Percentiles rank a stretch among this genome's conserved stretches.
phyloP scores from a whole-genome alignment of 2,797 vertebrate species.

The Sebastes steindachneri region DNA sequence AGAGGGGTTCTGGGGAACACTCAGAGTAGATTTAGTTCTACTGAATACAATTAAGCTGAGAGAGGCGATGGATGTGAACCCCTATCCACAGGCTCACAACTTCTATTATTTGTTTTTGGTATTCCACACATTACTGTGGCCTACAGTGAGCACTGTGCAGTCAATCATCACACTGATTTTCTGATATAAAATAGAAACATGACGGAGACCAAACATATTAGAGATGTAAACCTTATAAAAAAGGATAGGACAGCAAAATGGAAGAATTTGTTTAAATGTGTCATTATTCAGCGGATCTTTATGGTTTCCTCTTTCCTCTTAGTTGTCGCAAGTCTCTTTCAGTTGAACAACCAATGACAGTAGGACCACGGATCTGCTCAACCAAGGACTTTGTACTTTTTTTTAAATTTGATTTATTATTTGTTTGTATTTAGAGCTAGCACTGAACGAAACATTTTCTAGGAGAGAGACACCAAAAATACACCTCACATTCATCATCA shows the following conservation, averaged over 20 bases:
- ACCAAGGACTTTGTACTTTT: neutral
- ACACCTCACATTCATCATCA: neutral
- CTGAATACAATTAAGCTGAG: neutral
- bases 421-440: neutral
- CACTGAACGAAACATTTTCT: neutral
- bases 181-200: neutral
- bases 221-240: neutral
- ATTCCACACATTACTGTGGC: neutral
- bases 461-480: neutral
- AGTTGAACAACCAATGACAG: neutral
- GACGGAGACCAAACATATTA: neutral
- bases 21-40: neutral
- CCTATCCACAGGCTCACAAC: neutral
- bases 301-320: neutral
- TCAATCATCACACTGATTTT: neutral
- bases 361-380: neutral
- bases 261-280: neutral
- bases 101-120: neutral
- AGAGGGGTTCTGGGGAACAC: neutral
- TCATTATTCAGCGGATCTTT: neutral
- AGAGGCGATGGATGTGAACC: neutral
- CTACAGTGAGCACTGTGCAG: neutral
- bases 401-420: neutral
- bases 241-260: neutral
- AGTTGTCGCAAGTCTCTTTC: neutral